Percentiles rank a stretch among this genome's conserved stretches.
Evolutionary conservation across 1,140 invertebrate species (phyloP).

Genomic region (Asbolus verrucosus): DNA sequence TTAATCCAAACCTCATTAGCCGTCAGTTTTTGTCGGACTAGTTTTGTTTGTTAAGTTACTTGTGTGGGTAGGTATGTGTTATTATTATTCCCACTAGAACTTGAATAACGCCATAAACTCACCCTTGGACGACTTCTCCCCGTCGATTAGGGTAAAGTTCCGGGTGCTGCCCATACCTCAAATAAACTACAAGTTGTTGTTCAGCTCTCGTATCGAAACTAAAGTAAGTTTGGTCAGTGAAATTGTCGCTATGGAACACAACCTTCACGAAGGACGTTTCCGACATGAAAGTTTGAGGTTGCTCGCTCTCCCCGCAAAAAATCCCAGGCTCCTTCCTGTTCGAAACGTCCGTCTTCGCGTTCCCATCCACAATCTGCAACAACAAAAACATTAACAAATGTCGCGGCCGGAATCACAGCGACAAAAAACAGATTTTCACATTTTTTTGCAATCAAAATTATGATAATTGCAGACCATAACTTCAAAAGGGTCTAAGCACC

Average conservation of each 20-base stretch:
- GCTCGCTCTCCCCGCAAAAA: constrained; percentile 93
- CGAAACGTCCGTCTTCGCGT: constrained; percentile 86
- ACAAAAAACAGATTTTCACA: too few species aligned
- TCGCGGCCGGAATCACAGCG: too few species aligned
- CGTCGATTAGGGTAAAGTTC: constrained; percentile 90
- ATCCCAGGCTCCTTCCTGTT: constrained; percentile 88
- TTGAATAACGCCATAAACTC: constrained; percentile 47
- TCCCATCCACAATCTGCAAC: constrained; percentile 83
- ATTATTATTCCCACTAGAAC: constrained; percentile 32
- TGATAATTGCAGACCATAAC: too few species aligned
- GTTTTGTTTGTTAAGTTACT: constrained; percentile 7
- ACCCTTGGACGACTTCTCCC: constrained; percentile 85
- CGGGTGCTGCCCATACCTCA: constrained; percentile 91
- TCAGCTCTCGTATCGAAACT: constrained; percentile 84
- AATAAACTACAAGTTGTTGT: constrained; percentile 89
- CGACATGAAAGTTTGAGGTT: constrained; percentile 93
- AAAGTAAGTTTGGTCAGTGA: constrained; percentile 89
- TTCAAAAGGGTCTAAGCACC: too few species aligned
- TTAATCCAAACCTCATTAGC: too few species aligned
- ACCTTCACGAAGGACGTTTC: constrained; percentile 93
- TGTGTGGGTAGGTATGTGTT: constrained; percentile 18
- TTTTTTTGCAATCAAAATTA: too few species aligned
- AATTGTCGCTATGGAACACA: constrained; percentile 91
- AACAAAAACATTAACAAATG: not conserved
- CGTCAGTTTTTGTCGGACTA: too few species aligned